Conservation (phyloP, 1,140 invertebrate genomes). For the Drosophila sucinea region DNA sequence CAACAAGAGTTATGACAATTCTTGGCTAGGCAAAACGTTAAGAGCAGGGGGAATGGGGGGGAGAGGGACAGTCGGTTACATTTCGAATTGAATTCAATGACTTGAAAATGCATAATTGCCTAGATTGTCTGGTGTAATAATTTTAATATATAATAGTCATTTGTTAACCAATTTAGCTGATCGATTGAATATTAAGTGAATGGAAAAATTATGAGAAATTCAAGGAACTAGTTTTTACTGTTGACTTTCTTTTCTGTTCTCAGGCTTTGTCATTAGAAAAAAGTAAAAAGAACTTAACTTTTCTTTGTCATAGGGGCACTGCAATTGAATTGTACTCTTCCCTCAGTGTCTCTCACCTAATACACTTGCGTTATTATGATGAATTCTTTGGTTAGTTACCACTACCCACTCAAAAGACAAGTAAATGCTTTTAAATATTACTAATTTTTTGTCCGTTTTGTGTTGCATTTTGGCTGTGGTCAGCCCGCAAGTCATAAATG, state of each 20-base stretch:
- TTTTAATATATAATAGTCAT: slow-evolving; percentile 50
- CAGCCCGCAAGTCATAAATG: slow-evolving; percentile 33
- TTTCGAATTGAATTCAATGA: slow-evolving; percentile 34
- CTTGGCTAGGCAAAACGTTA: slow-evolving; percentile 20
- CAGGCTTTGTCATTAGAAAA: not conserved
- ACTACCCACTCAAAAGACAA: slow-evolving; percentile 32
- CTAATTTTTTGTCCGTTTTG: not conserved
- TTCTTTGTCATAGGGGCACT: not conserved
- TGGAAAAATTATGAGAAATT: not conserved
- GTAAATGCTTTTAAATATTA: slow-evolving; percentile 58
- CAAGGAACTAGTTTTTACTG: not conserved
- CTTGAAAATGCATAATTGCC: slow-evolving; percentile 50
- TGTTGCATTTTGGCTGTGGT: not conserved
- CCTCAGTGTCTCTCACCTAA: not conserved
- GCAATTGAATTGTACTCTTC: not conserved
- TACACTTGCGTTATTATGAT: not conserved
- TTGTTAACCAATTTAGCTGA: slow-evolving; percentile 2
- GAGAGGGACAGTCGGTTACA: slow-evolving; percentile 18
- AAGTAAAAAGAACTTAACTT: slow-evolving; percentile 2
- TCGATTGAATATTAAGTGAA: slow-evolving; percentile 1
- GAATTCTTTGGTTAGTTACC: not conserved
- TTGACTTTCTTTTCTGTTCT: not conserved
- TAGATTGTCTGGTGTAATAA: slow-evolving; percentile 42
- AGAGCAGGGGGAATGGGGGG: not conserved
- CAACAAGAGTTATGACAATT: slow-evolving; percentile 77